phyloP scores from a whole-genome alignment of 1,140 invertebrate genomes.

The Drosophila simulans region DNA sequence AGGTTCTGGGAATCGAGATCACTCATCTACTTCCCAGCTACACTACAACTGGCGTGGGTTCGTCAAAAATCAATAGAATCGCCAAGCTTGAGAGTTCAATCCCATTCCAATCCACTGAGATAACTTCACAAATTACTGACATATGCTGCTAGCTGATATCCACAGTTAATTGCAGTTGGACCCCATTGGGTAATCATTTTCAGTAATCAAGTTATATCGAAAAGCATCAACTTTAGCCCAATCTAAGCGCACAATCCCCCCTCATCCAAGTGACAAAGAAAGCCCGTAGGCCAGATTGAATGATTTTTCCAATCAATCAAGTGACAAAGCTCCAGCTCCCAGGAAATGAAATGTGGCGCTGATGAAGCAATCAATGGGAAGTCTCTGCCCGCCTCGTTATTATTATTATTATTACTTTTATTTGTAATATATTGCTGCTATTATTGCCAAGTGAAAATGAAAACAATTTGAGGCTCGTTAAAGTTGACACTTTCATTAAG shows the following conservation, averaged over 20 bases:
- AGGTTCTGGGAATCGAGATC: constrained; percentile 14
- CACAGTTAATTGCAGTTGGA: not conserved
- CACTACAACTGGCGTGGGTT: not conserved
- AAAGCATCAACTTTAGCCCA: not conserved
- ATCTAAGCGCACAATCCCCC: constrained; percentile 4
- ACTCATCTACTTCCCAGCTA: not conserved
- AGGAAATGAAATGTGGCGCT: constrained; percentile 10
- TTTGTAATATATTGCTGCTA: constrained; percentile 38
- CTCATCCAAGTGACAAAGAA: constrained; percentile 46
- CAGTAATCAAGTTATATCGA: not conserved
- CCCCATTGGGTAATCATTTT: not conserved
- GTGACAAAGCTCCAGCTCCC: constrained; percentile 44
- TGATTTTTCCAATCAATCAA: constrained; percentile 83
- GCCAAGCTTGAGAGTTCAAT: not conserved
- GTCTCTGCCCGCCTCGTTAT: constrained; percentile 28
- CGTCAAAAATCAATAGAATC: not conserved
- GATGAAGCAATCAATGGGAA: constrained; percentile 77
- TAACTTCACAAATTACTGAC: no score
- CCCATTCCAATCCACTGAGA: no score
- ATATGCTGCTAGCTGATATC: no score
- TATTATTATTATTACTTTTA: constrained; percentile 44
- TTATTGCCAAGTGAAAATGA: constrained; percentile 69
- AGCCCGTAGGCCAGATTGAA: constrained; percentile 68
- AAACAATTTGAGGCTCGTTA: constrained; percentile 83
- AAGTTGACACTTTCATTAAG: constrained; percentile 82